phyloP scores from a whole-genome alignment of 2,113 vertebrate genomes.

The Ictalurus punctatus region DNA sequence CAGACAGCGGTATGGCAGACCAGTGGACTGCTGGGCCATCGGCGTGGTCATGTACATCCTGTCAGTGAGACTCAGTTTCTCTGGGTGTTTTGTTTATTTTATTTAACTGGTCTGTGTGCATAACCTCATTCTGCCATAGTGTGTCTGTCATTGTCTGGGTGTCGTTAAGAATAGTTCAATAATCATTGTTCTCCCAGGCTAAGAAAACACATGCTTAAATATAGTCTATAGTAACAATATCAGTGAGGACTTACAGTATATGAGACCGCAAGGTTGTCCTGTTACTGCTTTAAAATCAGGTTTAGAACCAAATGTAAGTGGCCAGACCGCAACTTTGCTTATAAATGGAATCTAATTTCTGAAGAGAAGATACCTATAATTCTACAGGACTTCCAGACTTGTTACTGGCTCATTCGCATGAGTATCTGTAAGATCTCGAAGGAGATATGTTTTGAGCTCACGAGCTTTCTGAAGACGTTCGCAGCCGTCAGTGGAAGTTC shows the following conservation, averaged over 20 bases:
- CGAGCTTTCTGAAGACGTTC: conserved; percentile 4
- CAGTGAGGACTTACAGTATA: not conserved
- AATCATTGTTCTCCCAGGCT: not conserved
- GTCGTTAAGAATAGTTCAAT: not conserved
- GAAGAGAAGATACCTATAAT: not conserved
- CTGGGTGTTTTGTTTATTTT: conserved; percentile 3
- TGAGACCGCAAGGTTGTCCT: not conserved
- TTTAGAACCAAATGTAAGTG: not conserved
- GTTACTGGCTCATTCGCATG: not conserved
- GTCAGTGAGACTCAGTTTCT: conserved; percentile 75
- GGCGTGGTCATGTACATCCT: conserved; percentile 99
- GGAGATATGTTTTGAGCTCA: conserved; percentile 18
- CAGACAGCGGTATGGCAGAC: conserved; percentile 90
- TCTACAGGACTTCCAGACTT: not conserved
- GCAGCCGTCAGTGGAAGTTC: conserved; percentile 14
- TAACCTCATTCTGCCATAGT: not conserved
- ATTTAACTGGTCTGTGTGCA: not conserved
- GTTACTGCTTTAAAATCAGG: not conserved
- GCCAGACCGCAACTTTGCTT: not conserved
- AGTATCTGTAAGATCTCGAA: not conserved
- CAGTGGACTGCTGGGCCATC: conserved; percentile 97
- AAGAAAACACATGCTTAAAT: not conserved
- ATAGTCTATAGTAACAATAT: not conserved
- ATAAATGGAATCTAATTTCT: not conserved
- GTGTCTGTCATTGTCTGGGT: conserved; percentile 7